A percentile compares a stretch with the other conserved stretches of the same genome.
These are phyloP conservation scores for Gadus macrocephalus DNA, from an alignment of 2,113 vertebrate genomes.

Conservation along the genomic window DNA sequence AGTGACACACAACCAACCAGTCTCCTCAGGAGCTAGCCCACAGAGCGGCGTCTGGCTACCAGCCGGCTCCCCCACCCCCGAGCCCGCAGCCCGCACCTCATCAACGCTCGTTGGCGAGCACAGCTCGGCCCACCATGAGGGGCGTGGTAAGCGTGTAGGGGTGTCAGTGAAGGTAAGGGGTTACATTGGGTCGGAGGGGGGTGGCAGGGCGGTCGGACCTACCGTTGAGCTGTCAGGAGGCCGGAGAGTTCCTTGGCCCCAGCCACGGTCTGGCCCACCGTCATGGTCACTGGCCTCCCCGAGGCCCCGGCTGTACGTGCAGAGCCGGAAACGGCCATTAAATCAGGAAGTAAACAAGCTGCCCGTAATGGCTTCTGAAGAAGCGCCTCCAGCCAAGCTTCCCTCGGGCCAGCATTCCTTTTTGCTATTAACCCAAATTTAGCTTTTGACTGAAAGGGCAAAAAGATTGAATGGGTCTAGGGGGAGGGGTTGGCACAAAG, in stretches of 20 bases:
- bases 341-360: background rate
- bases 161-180: conserved; percentile 22
- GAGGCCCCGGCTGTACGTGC: conserved; percentile 58
- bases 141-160: conserved; percentile 18
- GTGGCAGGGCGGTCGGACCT: conserved; percentile 39
- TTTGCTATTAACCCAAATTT: too few species aligned
- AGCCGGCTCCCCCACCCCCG: conserved; percentile 32
- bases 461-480: too few species aligned
- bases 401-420: too few species aligned
- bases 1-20: conserved; percentile 71
- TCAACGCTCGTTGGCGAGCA: conserved; percentile 41
- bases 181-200: conserved; percentile 2
- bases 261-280: conserved; percentile 74
- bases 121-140: conserved; percentile 19
- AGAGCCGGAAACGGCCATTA: conserved; percentile 3
- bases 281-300: conserved; percentile 64
- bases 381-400: too few species aligned
- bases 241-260: conserved; percentile 84
- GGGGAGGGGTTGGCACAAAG: too few species aligned
- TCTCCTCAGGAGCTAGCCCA: conserved; percentile 64
- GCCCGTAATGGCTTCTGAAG: too few species aligned
- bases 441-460: too few species aligned
- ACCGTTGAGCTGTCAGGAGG: conserved; percentile 84
- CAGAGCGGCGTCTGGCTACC: conserved; percentile 47
- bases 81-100: conserved; percentile 25